Percentiles rank a stretch among this genome's conserved stretches.
Conservation (phyloP, 1,140 invertebrate genomes). For the Agraylea sexmaculata region DNA sequence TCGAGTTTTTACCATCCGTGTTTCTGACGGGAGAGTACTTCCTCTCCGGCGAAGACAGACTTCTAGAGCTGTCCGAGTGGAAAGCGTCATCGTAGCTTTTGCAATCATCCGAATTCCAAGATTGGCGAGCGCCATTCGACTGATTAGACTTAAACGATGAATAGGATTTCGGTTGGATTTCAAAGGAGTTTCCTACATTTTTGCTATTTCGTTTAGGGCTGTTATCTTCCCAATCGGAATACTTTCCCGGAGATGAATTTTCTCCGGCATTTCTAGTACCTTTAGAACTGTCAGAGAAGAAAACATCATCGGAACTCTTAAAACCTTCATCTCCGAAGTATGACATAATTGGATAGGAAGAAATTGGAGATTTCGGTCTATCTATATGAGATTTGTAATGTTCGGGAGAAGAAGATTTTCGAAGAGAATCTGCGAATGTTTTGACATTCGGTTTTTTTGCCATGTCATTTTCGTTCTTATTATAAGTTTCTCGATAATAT, state of each 20-base stretch:
- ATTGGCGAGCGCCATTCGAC: no score
- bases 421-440: not conserved
- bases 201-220: no score
- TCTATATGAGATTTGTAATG: not conserved
- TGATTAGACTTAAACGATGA: no score
- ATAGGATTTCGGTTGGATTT: no score
- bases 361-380: not conserved
- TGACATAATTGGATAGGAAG: not conserved
- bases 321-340: slow-evolving; percentile 4
- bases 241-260: not conserved
- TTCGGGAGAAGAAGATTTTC: not conserved
- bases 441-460: not conserved
- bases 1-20: slow-evolving; percentile 7
- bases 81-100: no score
- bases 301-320: slow-evolving; percentile 6
- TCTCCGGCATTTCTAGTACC: not conserved
- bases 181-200: no score
- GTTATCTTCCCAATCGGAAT: not conserved
- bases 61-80: no score
- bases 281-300: slow-evolving; percentile 1
- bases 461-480: not conserved
- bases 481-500: not conserved
- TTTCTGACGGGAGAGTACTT: no score
- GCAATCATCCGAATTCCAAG: no score
- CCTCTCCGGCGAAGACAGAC: no score